Evolutionary conservation across 2,888 invertebrate genomes (phyloP).

Genomic region (Hyposoter didymator): DNA sequence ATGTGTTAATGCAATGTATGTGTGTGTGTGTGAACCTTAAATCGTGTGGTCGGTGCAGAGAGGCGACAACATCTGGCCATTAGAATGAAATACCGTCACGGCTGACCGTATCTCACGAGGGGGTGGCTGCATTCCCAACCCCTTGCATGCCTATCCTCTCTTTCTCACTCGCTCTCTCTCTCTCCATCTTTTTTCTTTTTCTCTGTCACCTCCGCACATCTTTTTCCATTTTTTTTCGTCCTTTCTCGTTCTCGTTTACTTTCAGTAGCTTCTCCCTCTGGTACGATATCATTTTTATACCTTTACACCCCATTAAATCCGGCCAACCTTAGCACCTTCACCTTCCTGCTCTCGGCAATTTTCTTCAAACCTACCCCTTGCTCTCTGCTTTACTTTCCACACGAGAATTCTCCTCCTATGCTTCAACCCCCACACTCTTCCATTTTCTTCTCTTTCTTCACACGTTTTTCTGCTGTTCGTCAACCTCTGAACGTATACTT

Average conservation of each 20-base stretch:
- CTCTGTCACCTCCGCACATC: not conserved
- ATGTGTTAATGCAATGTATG: constrained; percentile 31
- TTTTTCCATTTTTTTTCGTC: constrained; percentile 3
- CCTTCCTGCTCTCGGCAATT: constrained; percentile 61
- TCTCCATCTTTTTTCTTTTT: not conserved
- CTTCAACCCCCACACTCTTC: not conserved
- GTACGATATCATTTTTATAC: constrained; percentile 77
- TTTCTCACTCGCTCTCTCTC: not conserved
- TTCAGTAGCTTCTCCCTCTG: constrained; percentile 48
- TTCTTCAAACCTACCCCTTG: constrained; percentile 36
- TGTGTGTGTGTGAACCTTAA: constrained; percentile 67
- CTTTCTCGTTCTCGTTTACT: constrained; percentile 9
- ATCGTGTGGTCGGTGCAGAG: constrained; percentile 74
- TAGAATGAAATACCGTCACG: constrained; percentile 77
- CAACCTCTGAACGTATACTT: constrained; percentile 22
- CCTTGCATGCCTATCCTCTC: constrained; percentile 46
- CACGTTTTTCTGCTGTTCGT: constrained; percentile 26
- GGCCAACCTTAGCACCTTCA: constrained; percentile 70
- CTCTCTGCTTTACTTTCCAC: not conserved
- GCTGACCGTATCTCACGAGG: constrained; percentile 77
- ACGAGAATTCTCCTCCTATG: constrained; percentile 13
- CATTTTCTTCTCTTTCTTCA: constrained; percentile 5
- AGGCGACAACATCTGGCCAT: constrained; percentile 79
- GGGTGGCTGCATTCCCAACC: constrained; percentile 58
- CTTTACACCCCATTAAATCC: constrained; percentile 77